Base-by-base conservation (phyloP, 2,888 invertebrate genomes). In the Acanthosoma haemorrhoidale region DNA sequence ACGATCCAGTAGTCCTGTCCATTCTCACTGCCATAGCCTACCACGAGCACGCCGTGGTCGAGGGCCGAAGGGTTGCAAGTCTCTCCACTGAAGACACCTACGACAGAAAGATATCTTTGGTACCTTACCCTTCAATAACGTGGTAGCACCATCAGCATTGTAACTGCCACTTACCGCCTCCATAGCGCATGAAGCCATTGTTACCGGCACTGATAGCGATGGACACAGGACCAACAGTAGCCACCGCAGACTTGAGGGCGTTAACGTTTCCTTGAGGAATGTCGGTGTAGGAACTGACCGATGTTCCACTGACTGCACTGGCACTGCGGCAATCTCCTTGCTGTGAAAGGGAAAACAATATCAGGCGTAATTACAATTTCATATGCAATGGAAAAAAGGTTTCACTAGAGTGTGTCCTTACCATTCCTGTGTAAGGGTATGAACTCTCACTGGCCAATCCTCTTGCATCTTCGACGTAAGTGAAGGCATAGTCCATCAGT, bases 181-280 rank as follows among this genome's bases (percentile, higher is more conserved):
- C 84, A 81, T 94, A 94, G 79, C 91, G 88, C 81, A 93, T 92
- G 87, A 94, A 94, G 74, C 87, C 87, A 78, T 86, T 84, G 75
- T 87, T 89, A 29, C 87, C 85, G 1, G 91, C 92, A 77, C 92
- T 91, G 51, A 92, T 84, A 0, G 88, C 90, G 0, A 88, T 88
- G 0, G 91, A 88, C 8, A 92, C 80, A 0, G 92, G 92, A 2
- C 92, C 92, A 58, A 91, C 84, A 29, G 85, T 86, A 0, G 89
- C 88, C 1, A 92, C 80, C 0, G 90, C 88, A 3, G 84, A 83
- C 79, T 89, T 86, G 75, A 92, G 83, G 0, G 88, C 87, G 16
- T 79, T 80, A 76, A 92, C 92, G 76, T 91, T 87, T 3, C 86
- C 84, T 25, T 81, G 75, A 0, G 91, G 90, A 41, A 92, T 77